phyloP scores from a whole-genome alignment of 2,113 vertebrate species.

The Alligator sinensis region DNA sequence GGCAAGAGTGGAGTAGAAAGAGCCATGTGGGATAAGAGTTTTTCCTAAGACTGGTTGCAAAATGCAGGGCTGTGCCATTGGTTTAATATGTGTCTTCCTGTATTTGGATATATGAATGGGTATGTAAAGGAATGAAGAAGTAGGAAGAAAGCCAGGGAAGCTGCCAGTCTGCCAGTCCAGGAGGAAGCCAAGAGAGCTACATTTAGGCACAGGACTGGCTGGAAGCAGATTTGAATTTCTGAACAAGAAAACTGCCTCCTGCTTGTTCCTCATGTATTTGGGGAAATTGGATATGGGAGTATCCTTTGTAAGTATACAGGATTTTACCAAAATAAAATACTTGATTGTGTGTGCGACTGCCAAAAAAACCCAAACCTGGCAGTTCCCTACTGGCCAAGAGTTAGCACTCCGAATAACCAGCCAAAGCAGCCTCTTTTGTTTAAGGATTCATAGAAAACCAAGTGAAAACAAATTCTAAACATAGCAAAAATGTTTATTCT shows the following conservation, averaged over 20 bases:
- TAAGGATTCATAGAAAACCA: not conserved
- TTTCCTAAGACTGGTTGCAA: not conserved
- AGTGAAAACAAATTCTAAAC: not conserved
- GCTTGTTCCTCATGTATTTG: fast-evolving
- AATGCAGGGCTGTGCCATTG: not conserved
- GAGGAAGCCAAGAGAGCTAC: not conserved
- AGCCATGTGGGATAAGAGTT: not conserved
- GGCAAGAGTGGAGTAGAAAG: not conserved
- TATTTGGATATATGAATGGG: too few species aligned
- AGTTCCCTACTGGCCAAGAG: not conserved
- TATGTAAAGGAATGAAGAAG: not conserved
- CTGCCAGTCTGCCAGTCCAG: not conserved
- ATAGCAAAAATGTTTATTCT: not conserved
- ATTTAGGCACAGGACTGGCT: not conserved
- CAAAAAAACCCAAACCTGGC: not conserved
- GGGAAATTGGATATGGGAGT: not conserved
- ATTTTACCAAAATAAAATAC: not conserved
- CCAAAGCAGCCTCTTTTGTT: not conserved
- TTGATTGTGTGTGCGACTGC: not conserved
- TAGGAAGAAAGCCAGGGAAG: not conserved
- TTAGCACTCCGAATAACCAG: not conserved
- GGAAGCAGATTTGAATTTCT: not conserved
- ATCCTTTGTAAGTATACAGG: not conserved
- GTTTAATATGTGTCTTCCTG: not conserved
- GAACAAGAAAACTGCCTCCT: not conserved